Base-by-base conservation (phyloP, 2,888 invertebrate species). In the Cryptocheilus praepositus region DNA sequence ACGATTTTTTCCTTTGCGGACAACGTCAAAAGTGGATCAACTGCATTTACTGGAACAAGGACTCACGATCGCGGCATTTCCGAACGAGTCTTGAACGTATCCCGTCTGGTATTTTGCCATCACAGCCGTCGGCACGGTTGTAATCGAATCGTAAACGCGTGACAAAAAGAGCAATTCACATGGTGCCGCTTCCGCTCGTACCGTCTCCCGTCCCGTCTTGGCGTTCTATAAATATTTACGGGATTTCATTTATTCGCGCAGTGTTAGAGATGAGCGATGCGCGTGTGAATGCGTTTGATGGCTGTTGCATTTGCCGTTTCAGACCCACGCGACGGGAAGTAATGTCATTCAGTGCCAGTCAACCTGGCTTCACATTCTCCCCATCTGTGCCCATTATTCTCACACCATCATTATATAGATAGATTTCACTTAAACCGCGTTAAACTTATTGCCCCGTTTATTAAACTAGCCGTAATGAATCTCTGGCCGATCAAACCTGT, bases 221-320 rank as follows among this genome's bases (percentile, higher is more conserved):
- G 67, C 76, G 71, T 73, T 79, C 65, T 74, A 82, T 84, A 85
- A 85, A 85, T 82, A 83, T 85, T 85, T 84, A 85, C 82, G 73
- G 70, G 76, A 81, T 81, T 82, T 80, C 81, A 80, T 82, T 85
- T 77, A 83, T 81, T 77, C 76, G 64, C 64, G 61, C 71, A 75
- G 74, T 74, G 74, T 76, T 71, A 68, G 21, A 22, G 62, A 71
- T 67, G 65, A 58, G 70, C 65, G 56, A 54, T 36, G 58, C 7
- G 58, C 71, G 73, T 75, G 76, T 71, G 81, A 81, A 76, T 73
- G 70, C 73, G 69, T 64, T 71, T 56, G 61, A 22, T 4, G 11
- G 18, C 18, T 54, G 65, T 45, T 51, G 66, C 73, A 55, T 71
- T 67, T 51, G 61, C 15, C 58, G 61, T 46, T 46, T 36, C 49